These are phyloP conservation scores for Hemaris fuciformis DNA, from an alignment of 2,888 invertebrate species.

Conservation along the genomic window DNA sequence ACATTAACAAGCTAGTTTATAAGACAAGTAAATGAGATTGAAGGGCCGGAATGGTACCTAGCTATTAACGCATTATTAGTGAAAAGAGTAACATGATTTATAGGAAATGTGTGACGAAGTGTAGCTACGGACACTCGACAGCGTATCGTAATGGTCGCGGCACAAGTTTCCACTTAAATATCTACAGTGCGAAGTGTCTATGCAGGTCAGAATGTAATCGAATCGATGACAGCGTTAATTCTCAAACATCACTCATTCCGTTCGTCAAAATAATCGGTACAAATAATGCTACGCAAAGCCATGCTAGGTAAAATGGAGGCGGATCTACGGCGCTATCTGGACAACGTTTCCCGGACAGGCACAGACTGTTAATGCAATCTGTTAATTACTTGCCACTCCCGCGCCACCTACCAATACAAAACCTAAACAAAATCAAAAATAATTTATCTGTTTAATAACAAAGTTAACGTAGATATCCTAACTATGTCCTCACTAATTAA, in stretches of 20 bases:
- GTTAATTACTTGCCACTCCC: constrained; percentile 15
- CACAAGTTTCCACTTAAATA: background rate
- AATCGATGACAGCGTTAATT: background rate
- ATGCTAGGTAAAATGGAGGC: background rate
- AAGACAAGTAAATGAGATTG: constrained; percentile 13
- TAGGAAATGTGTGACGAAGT: background rate
- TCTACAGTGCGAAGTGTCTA: background rate
- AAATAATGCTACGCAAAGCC: background rate
- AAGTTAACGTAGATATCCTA: constrained; percentile 55
- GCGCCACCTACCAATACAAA: constrained; percentile 44
- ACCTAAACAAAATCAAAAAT: constrained; percentile 54
- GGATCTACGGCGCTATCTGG: background rate
- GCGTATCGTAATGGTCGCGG: background rate
- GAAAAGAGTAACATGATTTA: background rate
- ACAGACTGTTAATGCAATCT: background rate
- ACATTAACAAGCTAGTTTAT: constrained; percentile 9
- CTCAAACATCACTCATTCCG: background rate
- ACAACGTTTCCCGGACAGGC: background rate
- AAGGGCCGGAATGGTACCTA: constrained; percentile 11
- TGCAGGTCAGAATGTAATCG: background rate
- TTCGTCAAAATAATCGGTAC: background rate
- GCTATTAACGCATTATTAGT: constrained; percentile 1
- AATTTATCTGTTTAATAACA: constrained; percentile 56
- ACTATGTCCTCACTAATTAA: constrained; percentile 62
- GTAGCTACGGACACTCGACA: background rate